Evolutionary conservation across 2,797 vertebrate genomes (phyloP), one percentile per base, ranked within the genome.

Genomic region (Moxostoma hubbsi): DNA sequence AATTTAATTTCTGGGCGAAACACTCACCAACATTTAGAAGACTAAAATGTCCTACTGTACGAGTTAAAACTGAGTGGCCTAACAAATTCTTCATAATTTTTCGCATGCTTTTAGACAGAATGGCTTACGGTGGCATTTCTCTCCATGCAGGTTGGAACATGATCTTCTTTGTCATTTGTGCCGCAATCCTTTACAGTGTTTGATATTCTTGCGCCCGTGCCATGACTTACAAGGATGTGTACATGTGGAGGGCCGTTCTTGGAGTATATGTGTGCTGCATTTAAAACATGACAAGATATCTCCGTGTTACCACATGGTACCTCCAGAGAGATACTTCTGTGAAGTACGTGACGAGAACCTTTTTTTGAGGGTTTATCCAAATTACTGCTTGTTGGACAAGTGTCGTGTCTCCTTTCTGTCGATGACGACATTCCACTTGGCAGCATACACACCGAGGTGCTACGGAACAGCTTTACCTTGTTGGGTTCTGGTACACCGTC

Each of bases 321-420:
- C 89, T 97, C 97, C 83, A 98, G 81, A 0, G 98, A 99, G 89
- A 97, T 89, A 83, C 97, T 99, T 90, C 97, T 96, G 83, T 97
- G 97, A 77, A 98, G 93, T 77, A 92, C 55, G 6, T 89, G 92
- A 64, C 91, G 93, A 70, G 88, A 92, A 51, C 88, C 89, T 79
- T 87, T 91, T 72, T 88, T 88, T 73, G 91, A 90, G 50, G 82
- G 13, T 15, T 13, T 6, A 45, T 51, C 55, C 3, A 49, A 63
- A 51, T 58, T 75, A 18, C 81, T 58, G 1, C 66, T 63, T 6
- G 80, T 78, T 1, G 84, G 84, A 24, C 75, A 85, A 4, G 84
- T 84, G 66, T 80, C 51, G 43, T 82, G 82, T 45, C 80, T 58
- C 12, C 72, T 82, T 2, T 85, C 84, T 0, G 58, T 49, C 0